These are phyloP conservation scores for Botrylloides violaceus DNA, from an alignment of 23 tunicate genomes.

Conservation along the genomic window DNA sequence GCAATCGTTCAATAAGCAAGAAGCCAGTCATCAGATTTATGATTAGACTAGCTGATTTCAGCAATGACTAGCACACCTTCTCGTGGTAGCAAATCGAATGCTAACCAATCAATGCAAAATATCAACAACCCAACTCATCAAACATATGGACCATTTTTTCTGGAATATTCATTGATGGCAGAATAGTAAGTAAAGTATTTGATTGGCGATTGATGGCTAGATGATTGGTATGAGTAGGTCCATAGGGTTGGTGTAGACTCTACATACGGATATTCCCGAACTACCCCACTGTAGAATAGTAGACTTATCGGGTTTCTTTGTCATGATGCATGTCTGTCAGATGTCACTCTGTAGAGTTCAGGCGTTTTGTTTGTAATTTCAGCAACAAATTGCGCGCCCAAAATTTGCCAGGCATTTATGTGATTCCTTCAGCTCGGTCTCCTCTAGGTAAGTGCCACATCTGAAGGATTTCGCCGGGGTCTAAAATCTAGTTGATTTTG, in stretches of 20 bases:
- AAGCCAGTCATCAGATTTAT: too few species aligned
- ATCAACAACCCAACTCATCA: slow-evolving; percentile 32
- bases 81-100: neutral
- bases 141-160: slow-evolving; percentile 73
- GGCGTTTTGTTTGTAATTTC: neutral
- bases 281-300: too few species aligned
- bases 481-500: neutral
- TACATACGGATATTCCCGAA: too few species aligned
- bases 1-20: too few species aligned
- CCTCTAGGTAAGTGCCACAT: slow-evolving; percentile 42
- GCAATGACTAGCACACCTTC: too few species aligned
- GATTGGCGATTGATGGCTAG: too few species aligned
- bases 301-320: too few species aligned
- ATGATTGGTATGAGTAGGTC: too few species aligned
- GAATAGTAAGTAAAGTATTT: slow-evolving; percentile 62
- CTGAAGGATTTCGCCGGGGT: too few species aligned
- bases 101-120: slow-evolving; percentile 21
- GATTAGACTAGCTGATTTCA: too few species aligned
- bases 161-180: slow-evolving; percentile 89
- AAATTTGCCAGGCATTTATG: slow-evolving; percentile 72
- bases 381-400: slow-evolving; percentile 59
- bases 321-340: too few species aligned
- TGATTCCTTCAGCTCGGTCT: slow-evolving; percentile 86
- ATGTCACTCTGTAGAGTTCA: neutral
- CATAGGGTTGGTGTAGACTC: too few species aligned